phyloP scores from a whole-genome alignment of 2,797 vertebrate species.

The Pangasius larnaudii region DNA sequence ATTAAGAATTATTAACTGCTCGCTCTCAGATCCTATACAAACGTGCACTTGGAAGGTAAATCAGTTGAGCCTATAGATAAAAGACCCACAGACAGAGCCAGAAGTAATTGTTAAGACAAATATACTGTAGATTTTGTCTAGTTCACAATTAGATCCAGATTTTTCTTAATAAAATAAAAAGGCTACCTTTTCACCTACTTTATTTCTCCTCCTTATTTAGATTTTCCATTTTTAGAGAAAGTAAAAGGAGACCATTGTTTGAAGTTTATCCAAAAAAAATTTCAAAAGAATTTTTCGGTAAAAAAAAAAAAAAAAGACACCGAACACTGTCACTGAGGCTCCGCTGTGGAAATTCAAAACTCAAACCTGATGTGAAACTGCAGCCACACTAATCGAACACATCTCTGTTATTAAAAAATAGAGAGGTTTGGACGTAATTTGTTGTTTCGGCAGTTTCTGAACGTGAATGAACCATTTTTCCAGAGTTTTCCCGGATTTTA shows the following conservation, averaged over 20 bases:
- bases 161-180: background rate
- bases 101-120: background rate
- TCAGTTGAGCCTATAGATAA: background rate
- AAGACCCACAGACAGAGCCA: background rate
- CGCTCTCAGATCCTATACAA: background rate
- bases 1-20: background rate
- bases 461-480: background rate
- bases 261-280: background rate
- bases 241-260: background rate
- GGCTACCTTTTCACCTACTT: background rate
- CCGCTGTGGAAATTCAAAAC: background rate
- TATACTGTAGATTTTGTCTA: background rate
- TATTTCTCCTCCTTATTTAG: background rate
- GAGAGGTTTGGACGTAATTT: conserved; percentile 42
- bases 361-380: background rate
- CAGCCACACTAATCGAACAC: conserved; percentile 47
- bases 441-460: background rate
- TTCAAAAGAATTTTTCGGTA: background rate
- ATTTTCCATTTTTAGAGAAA: background rate
- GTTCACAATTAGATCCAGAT: conserved; percentile 12
- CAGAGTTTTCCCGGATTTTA: conserved; percentile 26
- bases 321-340: conserved; percentile 46
- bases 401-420: conserved; percentile 44
- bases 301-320: background rate
- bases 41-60: background rate